Base-by-base conservation (phyloP, 2,797 vertebrate species). In the Anomalospiza imberbis region DNA sequence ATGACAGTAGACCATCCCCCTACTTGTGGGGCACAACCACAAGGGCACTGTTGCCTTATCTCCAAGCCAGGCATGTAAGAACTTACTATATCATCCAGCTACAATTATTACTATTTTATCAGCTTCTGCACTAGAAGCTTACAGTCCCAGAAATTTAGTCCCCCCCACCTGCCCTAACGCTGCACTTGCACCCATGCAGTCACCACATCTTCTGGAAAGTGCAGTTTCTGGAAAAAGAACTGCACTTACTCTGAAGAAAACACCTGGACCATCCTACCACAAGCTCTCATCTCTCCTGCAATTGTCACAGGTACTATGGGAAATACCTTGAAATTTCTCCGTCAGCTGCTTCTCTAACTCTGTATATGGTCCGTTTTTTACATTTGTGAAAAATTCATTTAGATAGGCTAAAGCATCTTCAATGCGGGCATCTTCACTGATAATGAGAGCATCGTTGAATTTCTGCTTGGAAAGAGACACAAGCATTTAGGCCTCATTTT, bases 361-460 rank as follows among this genome's bases (percentile, higher is more conserved):
- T 70, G 97, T 97, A 36, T 95, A 98, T 16, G 96, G 94, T 42
- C 97, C 97, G 12, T 95, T 94, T 84, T 83, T 96, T 22, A 98
- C 97, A 66, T 98, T 94, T 16, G 53, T 80, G 73, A 98, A 98
- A 95, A 98, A 98, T 34, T 94, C 80, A 14, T 96, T 96, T 77
- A 98, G 91, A 93, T 97, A 98, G 61, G 92, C 80, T 74, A 98
- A 85, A 26, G 98, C 98, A 87, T 98, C 98, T 90, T 98, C 96
- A 0, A 97, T 96, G 60, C 97, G 92, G 3, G 98, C 98, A 19
- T 98, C 97, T 54, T 98, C 98, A 40, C 93, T 97, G 88, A 98
- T 98, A 73, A 98, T 98, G 73, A 98, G 94, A 66, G 98, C 95
- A 13, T 98, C 97, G 0, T 98, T 98, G 73, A 98, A 98, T 97